These are phyloP conservation scores for Caenorhabditis sulstoni DNA, from an alignment of 2,888 invertebrate genomes.

Conservation along the genomic window DNA sequence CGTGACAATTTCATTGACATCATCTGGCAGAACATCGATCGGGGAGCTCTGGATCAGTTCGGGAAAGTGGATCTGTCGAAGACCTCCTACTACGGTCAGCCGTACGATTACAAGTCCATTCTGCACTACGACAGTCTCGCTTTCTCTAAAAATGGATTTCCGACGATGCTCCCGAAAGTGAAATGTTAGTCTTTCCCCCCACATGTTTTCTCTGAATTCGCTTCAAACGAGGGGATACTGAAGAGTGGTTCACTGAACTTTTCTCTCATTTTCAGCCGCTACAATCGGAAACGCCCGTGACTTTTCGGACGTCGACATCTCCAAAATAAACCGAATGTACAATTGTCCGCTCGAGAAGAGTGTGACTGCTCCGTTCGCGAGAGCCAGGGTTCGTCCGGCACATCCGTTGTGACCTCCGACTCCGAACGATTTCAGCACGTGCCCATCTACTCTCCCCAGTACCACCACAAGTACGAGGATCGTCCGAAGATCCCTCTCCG, in stretches of 20 bases:
- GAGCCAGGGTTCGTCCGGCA: slow-evolving; percentile 64
- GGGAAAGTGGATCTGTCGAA: slow-evolving; percentile 80
- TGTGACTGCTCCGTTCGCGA: slow-evolving; percentile 68
- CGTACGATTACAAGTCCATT: slow-evolving; percentile 80
- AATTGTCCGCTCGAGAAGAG: slow-evolving; percentile 73
- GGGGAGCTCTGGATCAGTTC: slow-evolving; percentile 80
- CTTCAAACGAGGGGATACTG: no score
- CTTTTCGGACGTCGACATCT: slow-evolving; percentile 79
- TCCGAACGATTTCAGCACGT: slow-evolving; percentile 51
- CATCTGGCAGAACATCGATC: slow-evolving; percentile 81
- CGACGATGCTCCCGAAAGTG: slow-evolving; percentile 79
- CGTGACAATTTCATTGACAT: slow-evolving; percentile 80
- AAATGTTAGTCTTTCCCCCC: slow-evolving; percentile 76
- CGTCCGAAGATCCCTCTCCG: slow-evolving; percentile 61
- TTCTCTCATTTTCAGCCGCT: slow-evolving; percentile 59
- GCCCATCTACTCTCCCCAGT: slow-evolving; percentile 62
- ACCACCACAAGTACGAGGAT: slow-evolving; percentile 65
- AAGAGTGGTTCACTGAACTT: no score
- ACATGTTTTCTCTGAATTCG: no score
- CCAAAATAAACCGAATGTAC: slow-evolving; percentile 81
- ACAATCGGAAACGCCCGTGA: slow-evolving; percentile 79
- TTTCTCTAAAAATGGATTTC: slow-evolving; percentile 80
- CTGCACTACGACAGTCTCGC: slow-evolving; percentile 80
- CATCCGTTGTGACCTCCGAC: neutral
- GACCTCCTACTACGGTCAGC: slow-evolving; percentile 80